Conservation (phyloP, 64 coral and sea anemone genomes). For the Orbicella faveolata region DNA sequence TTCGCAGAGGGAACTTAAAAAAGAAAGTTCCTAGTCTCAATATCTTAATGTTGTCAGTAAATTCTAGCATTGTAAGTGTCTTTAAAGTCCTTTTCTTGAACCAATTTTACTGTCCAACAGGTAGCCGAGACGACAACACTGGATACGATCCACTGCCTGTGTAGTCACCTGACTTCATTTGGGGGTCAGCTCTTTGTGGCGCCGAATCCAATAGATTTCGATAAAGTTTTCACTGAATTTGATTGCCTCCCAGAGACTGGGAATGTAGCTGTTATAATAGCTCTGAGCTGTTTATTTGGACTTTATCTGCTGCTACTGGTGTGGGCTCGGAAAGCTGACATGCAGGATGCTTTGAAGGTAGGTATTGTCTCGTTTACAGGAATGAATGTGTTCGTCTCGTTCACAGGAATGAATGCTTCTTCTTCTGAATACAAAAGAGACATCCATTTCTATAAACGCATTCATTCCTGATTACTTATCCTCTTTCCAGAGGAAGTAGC, state of each 20-base stretch:
- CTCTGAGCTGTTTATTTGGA: conserved; percentile 29
- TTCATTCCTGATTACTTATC: too few species aligned
- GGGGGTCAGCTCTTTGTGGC: conserved; percentile 36
- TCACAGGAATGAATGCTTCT: too few species aligned
- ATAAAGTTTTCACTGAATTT: conserved; percentile 45
- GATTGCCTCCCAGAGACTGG: conserved; percentile 32
- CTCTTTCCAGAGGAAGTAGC: neutral
- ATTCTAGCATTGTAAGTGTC: too few species aligned
- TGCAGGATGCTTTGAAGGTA: conserved; percentile 48
- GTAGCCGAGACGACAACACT: neutral
- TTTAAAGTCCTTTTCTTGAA: too few species aligned
- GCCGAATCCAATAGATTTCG: conserved; percentile 50
- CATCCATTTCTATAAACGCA: too few species aligned
- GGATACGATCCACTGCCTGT: conserved; percentile 14
- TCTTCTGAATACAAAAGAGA: too few species aligned
- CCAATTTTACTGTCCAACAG: neutral
- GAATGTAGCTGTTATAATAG: conserved; percentile 45
- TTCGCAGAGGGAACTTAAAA: too few species aligned
- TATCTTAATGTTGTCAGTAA: too few species aligned
- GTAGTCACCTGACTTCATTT: conserved; percentile 49
- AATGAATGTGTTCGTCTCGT: too few species aligned
- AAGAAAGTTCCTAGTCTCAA: too few species aligned
- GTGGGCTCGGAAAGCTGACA: conserved; percentile 46
- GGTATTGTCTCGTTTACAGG: neutral
- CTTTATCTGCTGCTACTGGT: conserved; percentile 1